Evolutionary conservation across 2,113 vertebrate genomes (phyloP).

Genomic region (Australoheros scitulus): DNA sequence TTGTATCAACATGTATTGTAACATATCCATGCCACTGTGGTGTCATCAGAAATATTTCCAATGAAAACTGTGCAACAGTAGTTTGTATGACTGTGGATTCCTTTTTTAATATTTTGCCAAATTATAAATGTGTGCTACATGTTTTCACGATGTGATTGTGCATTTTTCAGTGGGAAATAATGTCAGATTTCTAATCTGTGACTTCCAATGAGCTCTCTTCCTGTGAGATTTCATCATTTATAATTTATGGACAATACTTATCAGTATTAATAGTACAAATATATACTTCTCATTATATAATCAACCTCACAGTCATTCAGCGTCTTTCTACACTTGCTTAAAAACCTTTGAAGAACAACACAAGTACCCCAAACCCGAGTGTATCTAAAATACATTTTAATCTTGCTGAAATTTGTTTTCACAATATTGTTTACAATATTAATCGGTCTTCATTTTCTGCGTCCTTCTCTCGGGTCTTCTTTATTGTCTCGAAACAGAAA

Average conservation of each 20-base stretch:
- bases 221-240: constrained; percentile 2
- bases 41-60: constrained; percentile 16
- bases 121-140: constrained; percentile 3
- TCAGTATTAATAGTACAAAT: constrained; percentile 38
- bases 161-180: background rate
- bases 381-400: constrained; percentile 99
- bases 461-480: constrained; percentile 55
- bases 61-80: constrained; percentile 11
- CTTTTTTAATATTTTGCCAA: background rate
- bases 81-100: constrained; percentile 2
- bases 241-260: constrained; percentile 11
- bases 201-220: constrained; percentile 13
- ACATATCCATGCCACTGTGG: constrained; percentile 36
- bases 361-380: constrained; percentile 83
- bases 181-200: background rate
- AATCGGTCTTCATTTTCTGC: constrained; percentile 72
- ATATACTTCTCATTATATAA: constrained; percentile 12
- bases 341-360: constrained; percentile 75
- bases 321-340: constrained; percentile 26
- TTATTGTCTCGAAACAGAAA: constrained; percentile 74
- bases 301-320: background rate
- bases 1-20: constrained; percentile 22
- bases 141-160: background rate
- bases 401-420: constrained; percentile 87
- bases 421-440: constrained; percentile 78